A percentile compares a stretch with the other conserved stretches of the same genome.
phyloP scores from a whole-genome alignment of 2,888 invertebrate genomes.

The Philhelius pedissequus region DNA sequence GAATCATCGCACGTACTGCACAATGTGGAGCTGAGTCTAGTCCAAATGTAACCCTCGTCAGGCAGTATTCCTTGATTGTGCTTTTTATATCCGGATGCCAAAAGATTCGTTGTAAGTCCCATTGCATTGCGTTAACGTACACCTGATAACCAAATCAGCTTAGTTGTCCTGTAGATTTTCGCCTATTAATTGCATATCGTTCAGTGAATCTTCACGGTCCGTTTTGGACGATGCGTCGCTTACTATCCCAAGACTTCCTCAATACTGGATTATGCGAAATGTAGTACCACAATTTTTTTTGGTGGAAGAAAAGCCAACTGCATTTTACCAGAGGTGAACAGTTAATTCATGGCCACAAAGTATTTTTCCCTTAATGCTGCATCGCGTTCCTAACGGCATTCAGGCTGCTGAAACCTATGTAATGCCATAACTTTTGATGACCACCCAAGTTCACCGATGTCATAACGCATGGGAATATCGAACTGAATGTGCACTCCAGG shows the following conservation, averaged over 20 bases:
- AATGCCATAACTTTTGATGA: background rate
- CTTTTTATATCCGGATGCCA: background rate
- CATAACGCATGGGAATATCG: background rate
- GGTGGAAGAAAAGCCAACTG: background rate
- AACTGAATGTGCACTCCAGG: background rate
- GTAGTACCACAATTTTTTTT: background rate
- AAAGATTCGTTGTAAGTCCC: conserved; percentile 27
- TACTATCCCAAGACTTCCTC: background rate
- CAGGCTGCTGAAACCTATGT: background rate
- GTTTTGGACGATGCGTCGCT: background rate
- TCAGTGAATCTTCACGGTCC: background rate
- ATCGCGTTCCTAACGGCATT: background rate
- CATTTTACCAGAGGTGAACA: background rate
- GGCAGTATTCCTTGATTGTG: conserved; percentile 1
- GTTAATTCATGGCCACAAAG: background rate
- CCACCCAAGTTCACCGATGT: background rate
- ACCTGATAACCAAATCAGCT: conserved; percentile 2
- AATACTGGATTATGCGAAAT: background rate
- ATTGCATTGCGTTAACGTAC: background rate
- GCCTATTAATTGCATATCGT: conserved; percentile 7
- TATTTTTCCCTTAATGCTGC: background rate
- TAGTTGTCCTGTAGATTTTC: background rate
- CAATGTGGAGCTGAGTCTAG: conserved; percentile 34
- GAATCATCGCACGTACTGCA: conserved; percentile 25
- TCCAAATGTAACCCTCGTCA: conserved; percentile 19